Conservation (phyloP, 2,113 vertebrate species). For the Sciurus niger region DNA sequence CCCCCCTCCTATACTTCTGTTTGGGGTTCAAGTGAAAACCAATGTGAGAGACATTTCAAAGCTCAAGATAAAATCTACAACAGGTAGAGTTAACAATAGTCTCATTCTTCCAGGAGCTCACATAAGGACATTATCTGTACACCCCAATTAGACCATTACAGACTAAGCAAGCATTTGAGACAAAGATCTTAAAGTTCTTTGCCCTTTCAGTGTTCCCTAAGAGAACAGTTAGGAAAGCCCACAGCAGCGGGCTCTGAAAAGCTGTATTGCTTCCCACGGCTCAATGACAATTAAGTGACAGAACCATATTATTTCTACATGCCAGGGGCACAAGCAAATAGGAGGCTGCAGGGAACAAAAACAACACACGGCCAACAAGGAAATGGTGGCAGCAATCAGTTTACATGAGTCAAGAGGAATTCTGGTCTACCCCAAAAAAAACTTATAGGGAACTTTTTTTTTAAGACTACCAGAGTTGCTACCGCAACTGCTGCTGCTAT, state of each 20-base stretch:
- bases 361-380: not conserved
- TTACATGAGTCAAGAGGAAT: slow-evolving; percentile 33
- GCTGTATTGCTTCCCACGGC: not conserved
- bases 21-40: slow-evolving; percentile 46
- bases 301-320: not conserved
- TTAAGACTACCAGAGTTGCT: not conserved
- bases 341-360: slow-evolving; percentile 12
- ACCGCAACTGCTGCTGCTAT: not conserved
- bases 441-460: not conserved
- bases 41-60: slow-evolving; percentile 44
- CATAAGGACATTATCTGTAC: not conserved
- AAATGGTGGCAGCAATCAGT: not conserved
- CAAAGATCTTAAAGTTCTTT: slow-evolving; percentile 60
- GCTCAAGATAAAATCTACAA: slow-evolving; percentile 55
- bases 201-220: slow-evolving; percentile 33
- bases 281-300: slow-evolving; percentile 20
- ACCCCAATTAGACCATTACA: not conserved
- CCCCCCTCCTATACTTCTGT: not conserved
- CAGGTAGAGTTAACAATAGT: slow-evolving; percentile 32
- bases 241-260: not conserved
- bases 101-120: slow-evolving; percentile 51
- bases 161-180: slow-evolving; percentile 33
- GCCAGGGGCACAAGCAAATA: not conserved
- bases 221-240: slow-evolving; percentile 23
- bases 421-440: not conserved